Base-by-base conservation (phyloP, 2,888 invertebrate genomes). In the Creontiades dilutus region DNA sequence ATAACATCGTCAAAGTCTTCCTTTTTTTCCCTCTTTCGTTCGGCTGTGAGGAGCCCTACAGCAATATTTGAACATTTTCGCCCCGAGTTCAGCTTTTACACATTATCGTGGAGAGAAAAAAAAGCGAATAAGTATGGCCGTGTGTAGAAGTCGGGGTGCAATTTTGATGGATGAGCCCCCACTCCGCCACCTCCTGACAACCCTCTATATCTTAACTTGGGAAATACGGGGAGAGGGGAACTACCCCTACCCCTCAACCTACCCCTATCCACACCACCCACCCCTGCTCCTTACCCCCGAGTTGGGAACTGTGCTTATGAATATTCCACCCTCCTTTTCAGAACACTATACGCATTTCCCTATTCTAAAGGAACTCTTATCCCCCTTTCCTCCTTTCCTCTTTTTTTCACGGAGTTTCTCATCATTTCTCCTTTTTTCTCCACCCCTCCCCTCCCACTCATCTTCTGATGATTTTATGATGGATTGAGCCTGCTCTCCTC, bases 121-220 rank as follows among this genome's bases (percentile, higher is more conserved):
- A 52, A 52, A 12, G 3, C 52, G 16, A 52, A 52, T 52, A 61
- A 68, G 68, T 68, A 68, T 68, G 68, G 76, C 11, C 28, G 28
- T 13, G 16, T 37, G 76, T 76, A 14, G 78, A 68, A 68, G 78
- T 78, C 78, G 76, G 47, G 37, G 85, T 85, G 85, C 85, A 85
- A 55, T 85, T 85, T 85, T 85, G 85, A 85, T 85, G 85, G 85
- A 85, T 85, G 85, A 85, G 85, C 55, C 57, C 85, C 23, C 14
- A 0, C 37, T 7, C 13, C 27, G 11, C 37, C 14, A 1, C 9
- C 0, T 28, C 16, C 76, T 37, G 7, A 14, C 16, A 78, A 47
- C 46, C 78, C 78, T 47, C 78, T 14, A 12, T 78, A 46, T 47
- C 78, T 78, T 16, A 47, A 47, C 78, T 78, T 78, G 46, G 5